Base-by-base conservation (phyloP, 1,140 invertebrate genomes). In the Nephotettix cincticeps region DNA sequence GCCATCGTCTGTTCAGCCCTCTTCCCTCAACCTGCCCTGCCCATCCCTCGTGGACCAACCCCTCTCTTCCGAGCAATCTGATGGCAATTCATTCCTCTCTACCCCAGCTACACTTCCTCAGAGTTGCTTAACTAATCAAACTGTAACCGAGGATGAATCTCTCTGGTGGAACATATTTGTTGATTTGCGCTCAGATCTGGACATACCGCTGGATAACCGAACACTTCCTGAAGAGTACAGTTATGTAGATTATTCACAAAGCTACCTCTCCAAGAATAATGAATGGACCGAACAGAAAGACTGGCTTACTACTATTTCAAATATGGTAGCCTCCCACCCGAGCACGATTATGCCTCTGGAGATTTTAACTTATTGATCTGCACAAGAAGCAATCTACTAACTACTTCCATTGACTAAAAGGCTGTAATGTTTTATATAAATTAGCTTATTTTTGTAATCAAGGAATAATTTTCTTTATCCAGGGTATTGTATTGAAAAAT, bases 391-490 rank as follows among this genome's bases (percentile, higher is more conserved):
- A 25, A 61, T 23, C 1, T 32, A 19, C 61, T 13, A 45, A 68
- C 19, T 21, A 68, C 27, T 23, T 64, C 28, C 30, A 64, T 32
- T 28, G 28, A 29, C 19, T 64, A 32, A 32, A 61, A 64, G 61
- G 61, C 61, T 64, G 61, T 64, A 30, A 64, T 30, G 11, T 30
- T 19, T 64, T 64, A 30, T 32, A 64, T 30, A n/a, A n/a, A 32
- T 25, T 25, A 58, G 27, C 61, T 64, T 64, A 64, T 64, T 64
- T 64, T 64, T 64, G 30, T 64, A 64, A 64, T 27, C n/a, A 19
- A 32, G 27, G 23, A 51, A 19, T 51, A 51, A 51, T 51, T 51
- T 21, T 51, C 4, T 19, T 51, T 64, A 64, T 4, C 30, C 61
- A 64, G 61, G 61, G 61, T 64, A 40, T 40, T 40, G 17, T 6